These are phyloP conservation scores for Heliconius eleuchia DNA, from an alignment of 1,140 invertebrate genomes.

Conservation along the genomic window DNA sequence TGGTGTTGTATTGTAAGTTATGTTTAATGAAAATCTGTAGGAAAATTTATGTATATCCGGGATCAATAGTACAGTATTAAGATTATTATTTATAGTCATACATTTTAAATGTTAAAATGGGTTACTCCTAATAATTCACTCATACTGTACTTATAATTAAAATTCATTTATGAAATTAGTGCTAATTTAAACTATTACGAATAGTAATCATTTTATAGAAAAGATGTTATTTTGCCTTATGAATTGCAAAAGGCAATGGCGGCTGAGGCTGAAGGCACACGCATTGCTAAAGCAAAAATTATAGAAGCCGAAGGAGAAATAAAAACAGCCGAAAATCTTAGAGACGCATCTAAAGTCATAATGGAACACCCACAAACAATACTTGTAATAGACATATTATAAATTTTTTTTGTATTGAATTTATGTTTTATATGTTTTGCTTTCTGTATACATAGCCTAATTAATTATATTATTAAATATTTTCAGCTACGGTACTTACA, in stretches of 20 bases:
- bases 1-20: not conserved
- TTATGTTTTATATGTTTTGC: not conserved
- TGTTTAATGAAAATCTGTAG: too few relatives aligned
- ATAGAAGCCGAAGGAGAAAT: constrained; percentile 67
- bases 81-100: too few relatives aligned
- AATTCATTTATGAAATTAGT: too few relatives aligned
- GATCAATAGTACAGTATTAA: too few relatives aligned
- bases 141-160: too few relatives aligned
- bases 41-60: too few relatives aligned
- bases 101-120: too few relatives aligned
- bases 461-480: not conserved
- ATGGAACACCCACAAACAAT: constrained; percentile 55
- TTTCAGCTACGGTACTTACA: constrained; percentile 63
- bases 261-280: constrained; percentile 81
- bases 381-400: constrained; percentile 43
- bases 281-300: constrained; percentile 62
- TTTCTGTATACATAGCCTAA: too few relatives aligned
- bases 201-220: constrained; percentile 44
- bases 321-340: constrained; percentile 58
- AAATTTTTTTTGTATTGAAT: too few relatives aligned
- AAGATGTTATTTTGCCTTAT: constrained; percentile 86
- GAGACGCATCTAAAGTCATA: constrained; percentile 57
- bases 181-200: not conserved
- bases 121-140: too few relatives aligned
- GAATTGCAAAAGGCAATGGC: constrained; percentile 87